These are phyloP conservation scores for Marmota flaviventris DNA, from an alignment of 2,113 vertebrate genomes.

Conservation along the genomic window DNA sequence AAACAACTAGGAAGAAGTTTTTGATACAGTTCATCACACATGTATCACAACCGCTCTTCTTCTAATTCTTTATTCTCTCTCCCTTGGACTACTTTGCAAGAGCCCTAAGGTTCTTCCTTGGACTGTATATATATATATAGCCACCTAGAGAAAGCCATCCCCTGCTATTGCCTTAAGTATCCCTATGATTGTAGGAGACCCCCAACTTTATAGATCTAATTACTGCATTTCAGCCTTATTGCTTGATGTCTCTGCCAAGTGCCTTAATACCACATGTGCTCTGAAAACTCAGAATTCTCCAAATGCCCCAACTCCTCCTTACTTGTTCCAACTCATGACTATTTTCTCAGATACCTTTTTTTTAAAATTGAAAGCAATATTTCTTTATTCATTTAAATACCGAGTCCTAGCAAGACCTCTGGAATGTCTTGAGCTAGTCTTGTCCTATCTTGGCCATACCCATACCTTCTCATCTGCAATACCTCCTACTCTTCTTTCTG, in stretches of 20 bases:
- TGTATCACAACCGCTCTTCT: background rate
- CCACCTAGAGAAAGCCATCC: background rate
- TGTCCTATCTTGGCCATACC: background rate
- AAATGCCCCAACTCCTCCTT: background rate
- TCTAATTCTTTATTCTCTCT: background rate
- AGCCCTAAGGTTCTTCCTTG: background rate
- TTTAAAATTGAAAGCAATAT: background rate
- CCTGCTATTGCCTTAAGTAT: background rate
- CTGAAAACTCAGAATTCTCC: background rate
- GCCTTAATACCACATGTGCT: background rate
- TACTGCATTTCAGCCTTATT: background rate
- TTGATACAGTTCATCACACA: background rate
- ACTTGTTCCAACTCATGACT: background rate
- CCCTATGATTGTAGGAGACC: background rate
- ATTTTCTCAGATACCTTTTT: background rate
- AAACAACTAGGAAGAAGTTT: background rate
- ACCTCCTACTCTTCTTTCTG: background rate
- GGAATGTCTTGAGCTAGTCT: background rate
- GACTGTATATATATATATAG: accelerated
- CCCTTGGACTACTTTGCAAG: background rate
- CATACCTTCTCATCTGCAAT: background rate
- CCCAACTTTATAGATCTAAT: background rate
- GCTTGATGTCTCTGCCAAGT: background rate
- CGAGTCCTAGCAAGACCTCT: background rate
- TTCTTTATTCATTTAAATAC: background rate